A percentile compares a stretch with the other conserved stretches of the same genome.
phyloP scores from a whole-genome alignment of 2,888 invertebrate species.

The Corbicula japonica region DNA sequence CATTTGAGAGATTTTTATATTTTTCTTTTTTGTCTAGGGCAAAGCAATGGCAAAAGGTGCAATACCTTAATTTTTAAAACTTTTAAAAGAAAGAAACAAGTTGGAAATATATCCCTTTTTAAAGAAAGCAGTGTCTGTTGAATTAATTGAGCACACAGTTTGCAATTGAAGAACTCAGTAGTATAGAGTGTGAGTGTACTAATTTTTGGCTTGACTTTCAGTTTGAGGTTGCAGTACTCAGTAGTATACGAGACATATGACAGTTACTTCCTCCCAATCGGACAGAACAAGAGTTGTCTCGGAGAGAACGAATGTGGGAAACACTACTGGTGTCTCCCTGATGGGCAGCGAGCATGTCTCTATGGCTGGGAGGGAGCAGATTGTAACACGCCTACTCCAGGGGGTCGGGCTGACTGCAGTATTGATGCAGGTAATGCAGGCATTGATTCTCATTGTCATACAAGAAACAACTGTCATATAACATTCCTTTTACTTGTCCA shows the following conservation, averaged over 20 bases:
- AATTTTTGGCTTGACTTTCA: conserved; percentile 13
- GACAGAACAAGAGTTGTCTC: conserved; percentile 24
- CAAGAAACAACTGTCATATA: too few species aligned
- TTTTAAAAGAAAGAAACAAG: too few species aligned
- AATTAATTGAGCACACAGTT: too few species aligned
- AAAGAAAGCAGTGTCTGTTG: too few species aligned
- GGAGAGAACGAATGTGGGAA: conserved; percentile 46
- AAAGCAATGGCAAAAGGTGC: too few species aligned
- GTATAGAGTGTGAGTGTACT: too few species aligned
- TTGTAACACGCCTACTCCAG: conserved; percentile 89
- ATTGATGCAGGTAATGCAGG: conserved; percentile 60
- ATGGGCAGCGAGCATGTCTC: conserved; percentile 96
- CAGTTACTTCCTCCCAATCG: conserved; percentile 25
- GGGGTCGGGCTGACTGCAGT: conserved; percentile 66
- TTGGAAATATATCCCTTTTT: too few species aligned
- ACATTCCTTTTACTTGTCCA: too few species aligned
- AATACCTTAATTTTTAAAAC: too few species aligned
- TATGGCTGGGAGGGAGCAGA: conserved; percentile 97
- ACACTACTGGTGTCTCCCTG: conserved; percentile 77
- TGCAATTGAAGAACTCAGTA: too few species aligned
- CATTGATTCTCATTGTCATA: neutral
- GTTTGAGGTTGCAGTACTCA: conserved; percentile 21
- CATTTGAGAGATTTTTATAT: too few species aligned
- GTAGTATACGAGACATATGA: conserved; percentile 35
- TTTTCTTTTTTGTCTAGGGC: too few species aligned